These are phyloP conservation scores for Athalia circularis DNA, from an alignment of 2,888 invertebrate genomes.

Conservation along the genomic window DNA sequence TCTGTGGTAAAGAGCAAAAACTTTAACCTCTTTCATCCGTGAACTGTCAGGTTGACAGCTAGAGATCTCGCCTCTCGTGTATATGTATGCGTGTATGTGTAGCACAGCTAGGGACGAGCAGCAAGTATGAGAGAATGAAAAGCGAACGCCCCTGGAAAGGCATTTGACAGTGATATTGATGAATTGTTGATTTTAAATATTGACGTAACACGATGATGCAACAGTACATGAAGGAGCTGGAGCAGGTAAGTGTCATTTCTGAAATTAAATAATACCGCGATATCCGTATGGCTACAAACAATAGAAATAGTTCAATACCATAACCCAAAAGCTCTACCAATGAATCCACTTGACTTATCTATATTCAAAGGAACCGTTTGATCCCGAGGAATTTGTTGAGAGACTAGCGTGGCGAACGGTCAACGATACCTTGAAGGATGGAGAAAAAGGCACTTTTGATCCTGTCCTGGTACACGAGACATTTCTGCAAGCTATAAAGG, in stretches of 20 bases:
- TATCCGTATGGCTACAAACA: background rate
- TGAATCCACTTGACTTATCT: too few relatives aligned
- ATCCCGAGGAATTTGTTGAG: slow-evolving; percentile 98
- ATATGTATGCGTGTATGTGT: too few relatives aligned
- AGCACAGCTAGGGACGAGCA: too few relatives aligned
- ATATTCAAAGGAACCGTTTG: slow-evolving; percentile 87
- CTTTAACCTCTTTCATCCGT: too few relatives aligned
- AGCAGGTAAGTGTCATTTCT: slow-evolving; percentile 79
- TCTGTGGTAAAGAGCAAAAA: too few relatives aligned
- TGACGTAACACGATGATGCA: slow-evolving; percentile 80
- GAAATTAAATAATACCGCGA: background rate
- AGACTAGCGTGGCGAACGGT: slow-evolving; percentile 96
- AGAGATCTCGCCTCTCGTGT: too few relatives aligned
- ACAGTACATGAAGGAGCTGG: slow-evolving; percentile 91
- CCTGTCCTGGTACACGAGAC: slow-evolving; percentile 92
- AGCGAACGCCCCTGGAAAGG: too few relatives aligned
- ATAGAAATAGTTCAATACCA: background rate
- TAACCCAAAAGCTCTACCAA: slow-evolving; percentile 10
- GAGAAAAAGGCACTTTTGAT: slow-evolving; percentile 86
- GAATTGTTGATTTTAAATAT: too few relatives aligned
- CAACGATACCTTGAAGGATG: slow-evolving; percentile 81
- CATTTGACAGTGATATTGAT: too few relatives aligned
- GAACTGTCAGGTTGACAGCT: too few relatives aligned
- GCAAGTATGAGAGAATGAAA: too few relatives aligned
- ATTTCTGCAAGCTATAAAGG: slow-evolving; percentile 94